Conservation (phyloP, 2,797 vertebrate species). For the Sebastes iracundus region DNA sequence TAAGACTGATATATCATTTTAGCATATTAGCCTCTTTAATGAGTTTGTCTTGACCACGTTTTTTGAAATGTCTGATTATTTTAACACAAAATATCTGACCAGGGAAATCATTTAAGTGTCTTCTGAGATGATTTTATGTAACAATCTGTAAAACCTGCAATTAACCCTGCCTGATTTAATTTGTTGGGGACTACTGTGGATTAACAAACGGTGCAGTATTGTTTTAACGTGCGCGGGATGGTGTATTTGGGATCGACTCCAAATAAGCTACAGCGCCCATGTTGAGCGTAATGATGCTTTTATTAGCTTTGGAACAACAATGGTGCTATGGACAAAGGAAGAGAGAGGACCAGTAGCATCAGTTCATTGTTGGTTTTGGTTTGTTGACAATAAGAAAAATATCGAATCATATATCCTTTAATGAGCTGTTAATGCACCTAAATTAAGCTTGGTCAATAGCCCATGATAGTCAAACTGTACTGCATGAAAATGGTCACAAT, state of each 20-base stretch:
- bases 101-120: background rate
- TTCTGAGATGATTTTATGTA: background rate
- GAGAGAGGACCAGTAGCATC: background rate
- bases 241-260: background rate
- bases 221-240: background rate
- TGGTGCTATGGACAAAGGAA: background rate
- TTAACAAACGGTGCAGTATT: background rate
- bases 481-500: background rate
- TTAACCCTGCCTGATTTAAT: background rate
- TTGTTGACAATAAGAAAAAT: background rate
- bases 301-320: background rate
- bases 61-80: background rate
- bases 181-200: background rate
- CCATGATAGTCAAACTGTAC: background rate
- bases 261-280: conserved; percentile 1
- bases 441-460: background rate
- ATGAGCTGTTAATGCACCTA: background rate
- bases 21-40: background rate
- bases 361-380: background rate
- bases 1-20: background rate
- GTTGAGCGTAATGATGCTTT: background rate
- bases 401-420: background rate
- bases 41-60: background rate
- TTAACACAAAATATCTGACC: background rate
- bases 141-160: background rate